These are phyloP conservation scores for Drosophila serrata DNA, from an alignment of 1,140 invertebrate genomes.

Conservation along the genomic window DNA sequence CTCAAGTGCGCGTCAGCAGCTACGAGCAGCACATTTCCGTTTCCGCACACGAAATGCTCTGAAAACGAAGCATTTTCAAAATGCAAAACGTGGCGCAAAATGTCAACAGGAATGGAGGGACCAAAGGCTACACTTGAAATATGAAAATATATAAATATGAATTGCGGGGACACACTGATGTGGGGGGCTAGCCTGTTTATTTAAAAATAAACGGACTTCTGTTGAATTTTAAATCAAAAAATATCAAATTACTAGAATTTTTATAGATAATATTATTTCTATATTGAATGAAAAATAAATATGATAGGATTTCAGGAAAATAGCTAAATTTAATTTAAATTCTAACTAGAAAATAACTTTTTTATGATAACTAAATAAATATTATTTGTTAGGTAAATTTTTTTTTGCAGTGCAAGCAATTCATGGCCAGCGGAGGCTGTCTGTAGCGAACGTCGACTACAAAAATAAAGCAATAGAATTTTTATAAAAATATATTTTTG, in stretches of 20 bases:
- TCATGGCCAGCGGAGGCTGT: neutral
- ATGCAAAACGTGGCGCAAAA: conserved; percentile 80
- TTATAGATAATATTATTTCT: too few relatives aligned
- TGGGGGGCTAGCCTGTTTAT: too few relatives aligned
- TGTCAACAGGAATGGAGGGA: conserved; percentile 60
- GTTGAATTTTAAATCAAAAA: neutral
- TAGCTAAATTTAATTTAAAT: neutral
- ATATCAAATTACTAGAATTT: neutral
- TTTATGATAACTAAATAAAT: neutral
- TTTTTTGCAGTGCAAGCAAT: neutral
- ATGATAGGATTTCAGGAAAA: neutral
- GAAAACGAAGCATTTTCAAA: conserved; percentile 77
- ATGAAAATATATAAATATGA: neutral
- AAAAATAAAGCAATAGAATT: conserved; percentile 78
- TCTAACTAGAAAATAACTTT: neutral
- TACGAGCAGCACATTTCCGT: conserved; percentile 77
- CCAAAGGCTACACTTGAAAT: conserved; percentile 4
- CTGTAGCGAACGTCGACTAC: conserved; percentile 2
- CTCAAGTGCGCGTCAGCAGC: conserved; percentile 69
- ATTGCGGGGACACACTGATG: neutral
- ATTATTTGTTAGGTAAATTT: too few relatives aligned
- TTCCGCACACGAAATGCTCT: conserved; percentile 80
- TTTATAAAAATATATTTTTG: conserved; percentile 72
- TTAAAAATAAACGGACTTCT: too few relatives aligned
- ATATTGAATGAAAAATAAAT: neutral